Conservation (phyloP, 2,888 invertebrate species). For the Philaethria dido region DNA sequence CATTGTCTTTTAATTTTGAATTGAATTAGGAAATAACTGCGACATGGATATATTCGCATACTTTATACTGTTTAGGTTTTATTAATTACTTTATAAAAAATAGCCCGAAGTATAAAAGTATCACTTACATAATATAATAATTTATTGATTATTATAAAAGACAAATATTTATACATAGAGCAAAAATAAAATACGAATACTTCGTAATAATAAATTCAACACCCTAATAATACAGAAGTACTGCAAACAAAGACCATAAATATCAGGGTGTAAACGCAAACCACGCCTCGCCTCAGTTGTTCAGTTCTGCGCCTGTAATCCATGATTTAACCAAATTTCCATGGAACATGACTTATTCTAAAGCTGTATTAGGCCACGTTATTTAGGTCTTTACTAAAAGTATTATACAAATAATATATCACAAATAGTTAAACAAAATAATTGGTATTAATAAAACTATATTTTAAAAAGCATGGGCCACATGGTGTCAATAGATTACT, state of each 20-base stretch:
- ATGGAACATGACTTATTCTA: conserved; percentile 30
- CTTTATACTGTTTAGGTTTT: too few species aligned
- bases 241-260: conserved; percentile 50
- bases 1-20: too few species aligned
- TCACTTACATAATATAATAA: too few species aligned
- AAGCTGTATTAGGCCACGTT: background rate
- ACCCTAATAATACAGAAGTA: conserved; percentile 27
- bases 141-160: too few species aligned
- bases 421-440: background rate
- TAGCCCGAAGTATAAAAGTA: too few species aligned
- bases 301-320: conserved; percentile 50
- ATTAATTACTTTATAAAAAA: too few species aligned
- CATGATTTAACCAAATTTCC: conserved; percentile 33
- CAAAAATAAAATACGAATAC: background rate
- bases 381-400: background rate
- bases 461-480: too few species aligned
- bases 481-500: too few species aligned
- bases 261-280: conserved; percentile 50
- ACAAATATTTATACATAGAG: background rate
- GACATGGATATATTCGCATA: too few species aligned
- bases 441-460: too few species aligned
- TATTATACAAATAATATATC: too few species aligned
- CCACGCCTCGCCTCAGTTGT: conserved; percentile 44
- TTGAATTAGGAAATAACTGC: too few species aligned
- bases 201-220: conserved; percentile 48